Percentiles rank a stretch among this genome's conserved stretches.
Conservation (phyloP, 1,140 invertebrate species). For the Dryas iulia region DNA sequence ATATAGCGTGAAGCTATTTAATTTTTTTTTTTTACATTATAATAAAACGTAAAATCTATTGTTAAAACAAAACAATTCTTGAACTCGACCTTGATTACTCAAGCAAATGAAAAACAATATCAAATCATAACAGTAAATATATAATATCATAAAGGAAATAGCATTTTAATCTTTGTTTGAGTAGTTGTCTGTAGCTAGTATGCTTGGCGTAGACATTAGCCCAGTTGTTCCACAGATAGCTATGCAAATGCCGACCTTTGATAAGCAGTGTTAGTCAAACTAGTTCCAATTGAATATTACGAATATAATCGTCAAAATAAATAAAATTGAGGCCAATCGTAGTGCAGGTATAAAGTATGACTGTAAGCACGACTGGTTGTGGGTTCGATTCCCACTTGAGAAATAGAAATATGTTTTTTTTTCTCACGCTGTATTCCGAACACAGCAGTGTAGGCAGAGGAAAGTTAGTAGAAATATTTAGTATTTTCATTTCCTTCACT, state of each 20-base stretch:
- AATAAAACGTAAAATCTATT: too few species aligned
- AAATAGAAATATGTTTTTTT: too few species aligned
- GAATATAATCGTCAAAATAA: background rate
- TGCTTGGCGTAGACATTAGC: background rate
- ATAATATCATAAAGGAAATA: background rate
- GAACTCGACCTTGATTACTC: background rate
- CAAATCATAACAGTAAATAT: background rate
- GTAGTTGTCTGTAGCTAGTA: background rate
- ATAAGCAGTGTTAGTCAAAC: conserved; percentile 16
- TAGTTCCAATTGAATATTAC: conserved; percentile 4
- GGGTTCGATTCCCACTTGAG: too few species aligned
- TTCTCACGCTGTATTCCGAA: too few species aligned
- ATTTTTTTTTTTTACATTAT: too few species aligned
- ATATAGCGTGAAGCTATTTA: too few species aligned
- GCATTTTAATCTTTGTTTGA: background rate
- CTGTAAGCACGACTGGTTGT: background rate
- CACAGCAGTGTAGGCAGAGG: too few species aligned
- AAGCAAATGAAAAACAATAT: background rate
- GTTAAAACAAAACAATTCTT: background rate
- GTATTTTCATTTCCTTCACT: too few species aligned
- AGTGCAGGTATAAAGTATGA: too few species aligned
- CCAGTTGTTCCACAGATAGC: conserved; percentile 20
- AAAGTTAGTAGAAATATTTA: too few species aligned
- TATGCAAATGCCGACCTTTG: conserved; percentile 28
- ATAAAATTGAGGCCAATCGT: too few species aligned